Base-by-base conservation (phyloP, 2,888 invertebrate genomes). In the Trichogramma dendrolimi region DNA sequence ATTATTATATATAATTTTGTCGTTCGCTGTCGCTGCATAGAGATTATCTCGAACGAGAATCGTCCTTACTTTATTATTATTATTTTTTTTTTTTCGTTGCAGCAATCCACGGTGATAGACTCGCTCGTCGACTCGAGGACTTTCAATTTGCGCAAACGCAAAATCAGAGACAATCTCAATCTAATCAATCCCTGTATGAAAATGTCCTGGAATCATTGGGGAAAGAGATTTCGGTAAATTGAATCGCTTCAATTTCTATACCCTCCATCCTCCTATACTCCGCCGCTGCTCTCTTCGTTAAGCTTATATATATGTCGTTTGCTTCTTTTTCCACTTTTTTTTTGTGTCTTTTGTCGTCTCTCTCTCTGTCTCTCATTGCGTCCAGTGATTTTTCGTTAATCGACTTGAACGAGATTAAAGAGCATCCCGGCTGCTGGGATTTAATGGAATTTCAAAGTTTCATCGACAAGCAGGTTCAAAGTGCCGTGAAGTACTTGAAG, bases 151-250 rank as follows among this genome's bases (percentile, higher is more conserved):
- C 49, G 59, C 3, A 58, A 48, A 8, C 40, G 47, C 38, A 80
- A 81, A 67, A 55, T 78, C 42, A 49, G 77, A 2, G 84, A 81
- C 69, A 87, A 87, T 71, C 82, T 96, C 5, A 87, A 91, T 75
- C 84, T 86, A 59, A 86, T 92, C 44, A 94, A 94, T 80, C 90
- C 91, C 0, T 91, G 93, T 71, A 87, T 95, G 74, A 85, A 88
- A 44, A 88, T 87, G 73, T 87, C 92, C 50, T 80, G 93, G 65
- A 88, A 88, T 72, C 83, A 92, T 63, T 95, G 94, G 94, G 87
- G 87, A 77, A 82, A 84, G 60, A 84, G 88, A 69, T 94, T 89
- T 77, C 87, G 86, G 88, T 85, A 81, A 54, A 7, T 44, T 27
- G 27, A 27, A 27, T 27, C 27, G 3, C 27, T 27, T 27, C 27